Percentiles rank a stretch among this genome's conserved stretches.
phyloP scores from a whole-genome alignment of 2,113 vertebrate species.

The Bufo bufo region DNA sequence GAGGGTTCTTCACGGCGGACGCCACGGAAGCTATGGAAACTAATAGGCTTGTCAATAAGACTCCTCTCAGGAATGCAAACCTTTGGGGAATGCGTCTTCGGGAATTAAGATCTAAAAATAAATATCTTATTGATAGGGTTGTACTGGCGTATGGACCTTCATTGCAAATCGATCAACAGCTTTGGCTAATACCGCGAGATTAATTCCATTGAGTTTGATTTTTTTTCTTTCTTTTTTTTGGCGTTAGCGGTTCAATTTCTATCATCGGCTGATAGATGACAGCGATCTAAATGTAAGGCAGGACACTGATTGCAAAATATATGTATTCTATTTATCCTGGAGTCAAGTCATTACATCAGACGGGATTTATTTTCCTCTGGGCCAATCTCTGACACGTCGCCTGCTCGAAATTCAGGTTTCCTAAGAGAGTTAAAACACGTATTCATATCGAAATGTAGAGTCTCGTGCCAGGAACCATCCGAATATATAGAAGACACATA shows the following conservation, averaged over 20 bases:
- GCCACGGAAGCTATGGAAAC: constrained; percentile 66
- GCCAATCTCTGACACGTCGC: constrained; percentile 15
- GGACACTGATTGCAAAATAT: constrained; percentile 53
- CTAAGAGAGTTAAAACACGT: constrained; percentile 16
- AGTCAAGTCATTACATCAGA: constrained; percentile 49
- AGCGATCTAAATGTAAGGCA: constrained; percentile 34
- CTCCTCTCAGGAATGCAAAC: constrained; percentile 47
- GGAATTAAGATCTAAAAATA: constrained; percentile 48
- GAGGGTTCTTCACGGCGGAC: constrained; percentile 59
- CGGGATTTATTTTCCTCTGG: constrained; percentile 51
- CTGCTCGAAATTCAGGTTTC: not conserved
- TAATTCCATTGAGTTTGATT: constrained; percentile 62
- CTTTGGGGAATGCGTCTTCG: constrained; percentile 53
- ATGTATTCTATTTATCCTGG: constrained; percentile 47
- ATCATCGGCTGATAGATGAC: constrained; percentile 37
- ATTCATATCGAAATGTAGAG: not conserved
- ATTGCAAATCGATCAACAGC: constrained; percentile 63
- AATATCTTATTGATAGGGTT: constrained; percentile 50
- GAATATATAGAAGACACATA: not conserved
- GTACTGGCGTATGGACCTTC: constrained; percentile 58
- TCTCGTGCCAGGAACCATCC: not conserved
- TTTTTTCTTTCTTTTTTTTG: constrained; percentile 4
- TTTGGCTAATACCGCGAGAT: constrained; percentile 64
- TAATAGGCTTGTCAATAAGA: constrained; percentile 66
- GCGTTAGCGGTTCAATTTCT: constrained; percentile 52